phyloP scores from a whole-genome alignment of 2,113 vertebrate genomes.

The Scomber japonicus region DNA sequence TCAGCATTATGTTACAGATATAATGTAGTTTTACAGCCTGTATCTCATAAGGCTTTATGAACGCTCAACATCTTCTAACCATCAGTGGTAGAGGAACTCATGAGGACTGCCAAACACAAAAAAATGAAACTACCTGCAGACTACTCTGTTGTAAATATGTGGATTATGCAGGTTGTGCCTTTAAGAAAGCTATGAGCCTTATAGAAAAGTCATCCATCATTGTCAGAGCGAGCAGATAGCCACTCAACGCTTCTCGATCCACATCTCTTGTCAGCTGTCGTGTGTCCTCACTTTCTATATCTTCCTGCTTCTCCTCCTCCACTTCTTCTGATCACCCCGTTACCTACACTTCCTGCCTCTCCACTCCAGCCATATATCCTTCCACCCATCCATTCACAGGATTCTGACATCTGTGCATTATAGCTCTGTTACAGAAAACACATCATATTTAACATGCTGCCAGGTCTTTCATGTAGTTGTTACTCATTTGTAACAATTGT shows the following conservation, averaged over 20 bases:
- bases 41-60: no score
- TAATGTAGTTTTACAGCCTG: no score
- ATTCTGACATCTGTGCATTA: not conserved
- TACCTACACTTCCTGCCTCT: not conserved
- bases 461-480: no score
- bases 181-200: slow-evolving; percentile 21
- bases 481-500: not conserved
- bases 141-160: not conserved
- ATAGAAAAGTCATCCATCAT: slow-evolving; percentile 43
- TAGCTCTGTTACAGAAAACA: not conserved
- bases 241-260: slow-evolving; percentile 18
- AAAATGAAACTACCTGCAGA: no score
- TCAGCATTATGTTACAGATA: no score
- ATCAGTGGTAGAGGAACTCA: no score
- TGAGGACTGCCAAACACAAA: no score
- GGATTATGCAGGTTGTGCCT: not conserved
- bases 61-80: no score
- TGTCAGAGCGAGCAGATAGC: slow-evolving; percentile 32
- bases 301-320: slow-evolving; percentile 1
- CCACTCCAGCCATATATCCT: not conserved
- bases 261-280: slow-evolving; percentile 33
- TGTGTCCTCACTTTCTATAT: slow-evolving; percentile 1
- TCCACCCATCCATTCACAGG: not conserved
- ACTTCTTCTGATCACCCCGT: not conserved
- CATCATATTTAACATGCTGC: no score